Evolutionary conservation across 2,113 vertebrate genomes (phyloP).

Genomic region (Marmota monax): DNA sequence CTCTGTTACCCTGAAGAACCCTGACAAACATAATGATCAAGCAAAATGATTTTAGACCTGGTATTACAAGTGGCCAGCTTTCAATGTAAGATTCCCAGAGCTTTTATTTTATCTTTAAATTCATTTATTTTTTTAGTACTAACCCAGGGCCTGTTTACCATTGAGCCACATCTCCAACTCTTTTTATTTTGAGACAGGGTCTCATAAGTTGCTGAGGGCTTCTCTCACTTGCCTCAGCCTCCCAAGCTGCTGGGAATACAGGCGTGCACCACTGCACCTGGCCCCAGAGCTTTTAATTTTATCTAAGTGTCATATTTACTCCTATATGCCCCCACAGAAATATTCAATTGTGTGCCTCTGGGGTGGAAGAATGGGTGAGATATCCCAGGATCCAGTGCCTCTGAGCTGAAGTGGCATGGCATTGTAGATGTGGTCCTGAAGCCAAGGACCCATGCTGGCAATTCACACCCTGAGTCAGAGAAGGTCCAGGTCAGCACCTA

Average conservation of each 20-base stretch:
- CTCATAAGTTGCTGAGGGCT: too few relatives aligned
- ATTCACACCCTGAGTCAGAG: neutral
- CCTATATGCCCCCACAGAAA: neutral
- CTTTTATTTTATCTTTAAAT: too few relatives aligned
- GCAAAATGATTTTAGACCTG: constrained; percentile 6
- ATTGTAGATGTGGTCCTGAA: neutral
- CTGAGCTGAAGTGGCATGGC: neutral
- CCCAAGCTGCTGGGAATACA: too few relatives aligned
- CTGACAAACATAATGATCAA: neutral
- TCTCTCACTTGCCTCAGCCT: too few relatives aligned
- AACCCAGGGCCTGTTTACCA: too few relatives aligned
- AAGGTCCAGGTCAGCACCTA: neutral
- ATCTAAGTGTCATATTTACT: neutral
- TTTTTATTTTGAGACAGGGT: too few relatives aligned
- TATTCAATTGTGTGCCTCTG: neutral
- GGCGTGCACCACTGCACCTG: too few relatives aligned
- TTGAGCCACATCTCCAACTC: too few relatives aligned
- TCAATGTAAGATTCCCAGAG: constrained; percentile 11
- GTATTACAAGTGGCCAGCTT: neutral
- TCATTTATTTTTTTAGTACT: too few relatives aligned
- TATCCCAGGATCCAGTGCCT: neutral
- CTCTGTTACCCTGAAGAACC: neutral
- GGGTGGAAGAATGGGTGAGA: neutral
- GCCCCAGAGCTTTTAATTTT: constrained; percentile 1
- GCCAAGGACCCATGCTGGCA: neutral